Percentiles rank a stretch among this genome's conserved stretches.
Evolutionary conservation across 2,888 invertebrate species (phyloP).

Genomic region (Cetonia aurata): DNA sequence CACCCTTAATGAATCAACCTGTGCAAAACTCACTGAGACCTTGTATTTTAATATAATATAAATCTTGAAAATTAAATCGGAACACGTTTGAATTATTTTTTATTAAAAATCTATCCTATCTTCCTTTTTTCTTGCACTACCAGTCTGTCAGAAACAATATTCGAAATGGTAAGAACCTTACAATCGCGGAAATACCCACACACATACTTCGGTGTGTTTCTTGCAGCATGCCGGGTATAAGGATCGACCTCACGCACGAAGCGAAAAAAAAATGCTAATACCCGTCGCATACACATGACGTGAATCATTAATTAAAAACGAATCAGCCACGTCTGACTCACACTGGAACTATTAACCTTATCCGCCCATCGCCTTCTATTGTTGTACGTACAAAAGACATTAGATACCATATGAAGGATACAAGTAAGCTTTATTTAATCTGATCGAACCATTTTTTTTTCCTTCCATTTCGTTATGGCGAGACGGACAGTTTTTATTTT

Average conservation of each 20-base stretch:
- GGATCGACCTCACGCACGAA: conserved; percentile 37
- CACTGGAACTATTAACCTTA: conserved; percentile 35
- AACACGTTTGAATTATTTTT: no score
- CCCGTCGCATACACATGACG: conserved; percentile 31
- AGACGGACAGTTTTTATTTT: no score
- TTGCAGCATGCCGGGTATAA: conserved; percentile 25
- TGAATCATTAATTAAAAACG: conserved; percentile 45
- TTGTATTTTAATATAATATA: no score
- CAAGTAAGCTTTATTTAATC: conserved; percentile 11
- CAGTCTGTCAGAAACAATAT: background rate
- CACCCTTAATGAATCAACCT: no score
- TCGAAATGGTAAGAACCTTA: background rate
- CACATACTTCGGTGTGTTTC: conserved; percentile 22
- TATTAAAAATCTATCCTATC: no score
- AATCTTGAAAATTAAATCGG: no score
- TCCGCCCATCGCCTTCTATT: conserved; percentile 31
- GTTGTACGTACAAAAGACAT: conserved; percentile 27
- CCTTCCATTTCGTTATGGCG: no score
- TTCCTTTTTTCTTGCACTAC: no score
- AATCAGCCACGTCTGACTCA: conserved; percentile 43
- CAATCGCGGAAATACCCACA: conserved; percentile 32
- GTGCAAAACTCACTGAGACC: no score
- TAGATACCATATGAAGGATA: conserved; percentile 25
- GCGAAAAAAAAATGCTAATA: conserved; percentile 34
- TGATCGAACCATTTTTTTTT: conserved; percentile 23